These are phyloP conservation scores for Eospalax fontanierii DNA, from an alignment of 2,797 vertebrate species.

Conservation along the genomic window DNA sequence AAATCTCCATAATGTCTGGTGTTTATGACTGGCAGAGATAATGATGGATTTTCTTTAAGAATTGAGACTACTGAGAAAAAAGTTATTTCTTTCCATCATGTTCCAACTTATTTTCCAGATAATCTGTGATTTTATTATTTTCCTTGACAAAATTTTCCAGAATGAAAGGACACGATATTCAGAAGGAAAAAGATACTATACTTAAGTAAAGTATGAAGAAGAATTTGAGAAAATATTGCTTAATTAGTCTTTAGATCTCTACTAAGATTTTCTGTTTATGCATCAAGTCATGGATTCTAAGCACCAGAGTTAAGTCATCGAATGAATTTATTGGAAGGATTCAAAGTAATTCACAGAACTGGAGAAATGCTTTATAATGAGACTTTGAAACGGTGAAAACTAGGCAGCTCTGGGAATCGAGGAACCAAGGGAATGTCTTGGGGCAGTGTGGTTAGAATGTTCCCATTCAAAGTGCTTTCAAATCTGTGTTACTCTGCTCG, in stretches of 20 bases:
- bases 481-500: slow-evolving; percentile 20
- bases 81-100: slow-evolving; percentile 3
- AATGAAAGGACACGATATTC: neutral
- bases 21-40: neutral
- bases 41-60: slow-evolving; percentile 34
- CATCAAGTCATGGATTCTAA: slow-evolving; percentile 38
- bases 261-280: slow-evolving; percentile 24
- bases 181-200: slow-evolving; percentile 38
- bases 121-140: slow-evolving; percentile 24
- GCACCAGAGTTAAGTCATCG: neutral
- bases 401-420: neutral
- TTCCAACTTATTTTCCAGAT: slow-evolving; percentile 29
- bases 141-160: slow-evolving; percentile 24
- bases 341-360: slow-evolving; percentile 21
- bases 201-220: slow-evolving; percentile 39
- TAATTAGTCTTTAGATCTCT: slow-evolving; percentile 59
- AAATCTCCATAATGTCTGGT: neutral
- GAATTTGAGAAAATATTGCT: neutral
- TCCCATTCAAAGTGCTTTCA: neutral
- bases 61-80: neutral
- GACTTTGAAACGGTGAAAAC: neutral
- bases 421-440: neutral
- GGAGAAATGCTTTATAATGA: neutral
- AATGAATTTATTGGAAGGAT: slow-evolving; percentile 41
- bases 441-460: neutral